Evolutionary conservation across 1,140 invertebrate species (phyloP).

Genomic region (Pinna nobilis): DNA sequence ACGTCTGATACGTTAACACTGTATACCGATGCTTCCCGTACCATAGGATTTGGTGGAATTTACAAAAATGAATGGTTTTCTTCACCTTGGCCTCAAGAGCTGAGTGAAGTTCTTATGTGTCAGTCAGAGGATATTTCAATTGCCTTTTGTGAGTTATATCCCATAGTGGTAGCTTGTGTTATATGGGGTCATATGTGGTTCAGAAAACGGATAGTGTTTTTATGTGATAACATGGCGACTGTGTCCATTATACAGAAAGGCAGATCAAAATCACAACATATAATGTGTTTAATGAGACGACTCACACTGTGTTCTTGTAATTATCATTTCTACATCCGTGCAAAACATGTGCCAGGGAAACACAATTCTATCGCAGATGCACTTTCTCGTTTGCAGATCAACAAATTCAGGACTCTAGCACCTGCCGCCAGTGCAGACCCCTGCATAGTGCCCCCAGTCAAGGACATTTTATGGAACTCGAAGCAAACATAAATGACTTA

Average conservation of each 20-base stretch:
- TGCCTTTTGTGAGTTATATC: constrained; percentile 32
- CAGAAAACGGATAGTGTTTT: constrained; percentile 27
- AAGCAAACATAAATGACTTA: not conserved
- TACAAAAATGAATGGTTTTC: constrained; percentile 27
- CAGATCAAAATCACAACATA: constrained; percentile 13
- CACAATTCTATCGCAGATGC: constrained; percentile 14
- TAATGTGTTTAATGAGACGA: constrained; percentile 21
- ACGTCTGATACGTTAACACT: not conserved
- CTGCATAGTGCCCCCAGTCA: not conserved
- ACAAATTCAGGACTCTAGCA: constrained; percentile 10
- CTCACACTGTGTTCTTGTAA: constrained; percentile 9
- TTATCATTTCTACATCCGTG: not conserved
- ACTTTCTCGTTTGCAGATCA: constrained; percentile 34
- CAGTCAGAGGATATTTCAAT: constrained; percentile 14
- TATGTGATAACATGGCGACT: constrained; percentile 39
- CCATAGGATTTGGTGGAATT: constrained; percentile 25
- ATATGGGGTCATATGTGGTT: constrained; percentile 35
- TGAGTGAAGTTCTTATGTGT: not conserved
- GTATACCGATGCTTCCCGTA: constrained; percentile 23
- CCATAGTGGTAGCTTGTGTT: constrained; percentile 29
- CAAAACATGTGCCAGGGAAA: constrained; percentile 7
- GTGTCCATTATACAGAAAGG: constrained; percentile 37
- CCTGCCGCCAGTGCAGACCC: constrained; percentile 1
- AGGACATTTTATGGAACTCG: not conserved
- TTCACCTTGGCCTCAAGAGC: constrained; percentile 8